Evolutionary conservation across 1,140 invertebrate species (phyloP).

Genomic region (Bombyx mandarina): DNA sequence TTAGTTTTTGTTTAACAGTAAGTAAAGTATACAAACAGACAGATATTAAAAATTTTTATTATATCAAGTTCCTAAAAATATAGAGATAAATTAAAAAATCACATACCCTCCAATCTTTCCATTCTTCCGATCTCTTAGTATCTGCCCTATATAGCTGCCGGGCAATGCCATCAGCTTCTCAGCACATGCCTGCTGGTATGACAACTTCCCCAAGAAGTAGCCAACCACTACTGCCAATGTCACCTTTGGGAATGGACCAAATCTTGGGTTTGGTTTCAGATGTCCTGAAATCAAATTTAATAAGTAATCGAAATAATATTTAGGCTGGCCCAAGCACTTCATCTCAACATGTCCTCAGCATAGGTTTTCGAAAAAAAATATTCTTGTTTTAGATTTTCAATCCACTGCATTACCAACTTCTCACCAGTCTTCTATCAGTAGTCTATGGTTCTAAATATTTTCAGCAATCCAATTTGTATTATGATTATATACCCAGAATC

Average conservation of each 20-base stretch:
- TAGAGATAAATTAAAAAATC: neutral
- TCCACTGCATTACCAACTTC: neutral
- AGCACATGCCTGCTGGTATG: constrained; percentile 79
- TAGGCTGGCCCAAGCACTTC: neutral
- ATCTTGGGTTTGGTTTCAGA: constrained; percentile 72
- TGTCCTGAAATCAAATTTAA: constrained; percentile 33
- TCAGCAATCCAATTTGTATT: no score
- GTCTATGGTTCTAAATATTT: no score
- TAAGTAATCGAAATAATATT: neutral
- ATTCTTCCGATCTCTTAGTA: constrained; percentile 70
- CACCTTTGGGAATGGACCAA: constrained; percentile 78
- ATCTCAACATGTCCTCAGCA: neutral
- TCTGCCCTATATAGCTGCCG: constrained; percentile 70
- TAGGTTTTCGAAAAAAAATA: neutral
- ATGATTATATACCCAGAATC: no score
- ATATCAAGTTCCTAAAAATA: neutral
- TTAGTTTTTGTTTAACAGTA: no score
- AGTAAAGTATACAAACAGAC: no score
- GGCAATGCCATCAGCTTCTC: constrained; percentile 83
- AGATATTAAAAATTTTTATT: neutral
- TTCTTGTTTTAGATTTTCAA: neutral
- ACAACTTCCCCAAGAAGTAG: constrained; percentile 83
- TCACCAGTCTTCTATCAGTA: no score
- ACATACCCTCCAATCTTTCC: constrained; percentile 36
- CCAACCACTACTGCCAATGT: constrained; percentile 75